A percentile compares a stretch with the other conserved stretches of the same genome.
phyloP scores from a whole-genome alignment of 2,888 invertebrate genomes.

The Hetaerina titia region DNA sequence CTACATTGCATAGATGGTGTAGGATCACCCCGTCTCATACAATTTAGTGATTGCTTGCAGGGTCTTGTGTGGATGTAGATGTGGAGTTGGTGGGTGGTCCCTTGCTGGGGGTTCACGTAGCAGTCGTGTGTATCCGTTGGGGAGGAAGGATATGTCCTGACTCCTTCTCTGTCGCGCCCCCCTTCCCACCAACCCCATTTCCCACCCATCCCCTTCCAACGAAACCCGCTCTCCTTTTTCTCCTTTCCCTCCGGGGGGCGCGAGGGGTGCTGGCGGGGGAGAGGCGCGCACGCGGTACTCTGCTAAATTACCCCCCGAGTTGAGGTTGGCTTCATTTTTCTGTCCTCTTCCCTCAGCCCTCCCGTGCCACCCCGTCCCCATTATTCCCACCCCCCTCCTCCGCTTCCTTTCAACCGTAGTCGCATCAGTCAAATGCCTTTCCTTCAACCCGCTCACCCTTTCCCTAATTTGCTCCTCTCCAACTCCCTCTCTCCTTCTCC shows the following conservation, averaged over 20 bases:
- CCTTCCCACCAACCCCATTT: too few relatives aligned
- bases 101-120: too few relatives aligned
- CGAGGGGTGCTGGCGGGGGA: neutral
- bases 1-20: too few relatives aligned
- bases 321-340: constrained; percentile 50
- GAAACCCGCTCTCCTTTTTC: neutral
- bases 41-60: too few relatives aligned
- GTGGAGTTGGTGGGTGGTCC: too few relatives aligned
- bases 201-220: too few relatives aligned
- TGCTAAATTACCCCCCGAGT: constrained; percentile 60
- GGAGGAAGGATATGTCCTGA: too few relatives aligned
- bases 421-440: constrained; percentile 9
- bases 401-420: neutral
- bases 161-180: too few relatives aligned
- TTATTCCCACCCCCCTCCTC: neutral
- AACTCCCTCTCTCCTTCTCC: neutral
- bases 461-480: neutral
- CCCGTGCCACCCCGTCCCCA: neutral
- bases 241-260: neutral
- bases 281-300: constrained; percentile 45
- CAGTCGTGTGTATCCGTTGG: too few relatives aligned
- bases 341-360: neutral
- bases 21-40: too few relatives aligned
- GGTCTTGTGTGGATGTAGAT: too few relatives aligned
- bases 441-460: neutral